A percentile compares a stretch with the other conserved stretches of the same genome.
Evolutionary conservation across 2,797 vertebrate species (phyloP).

Genomic region (Periparus ater): DNA sequence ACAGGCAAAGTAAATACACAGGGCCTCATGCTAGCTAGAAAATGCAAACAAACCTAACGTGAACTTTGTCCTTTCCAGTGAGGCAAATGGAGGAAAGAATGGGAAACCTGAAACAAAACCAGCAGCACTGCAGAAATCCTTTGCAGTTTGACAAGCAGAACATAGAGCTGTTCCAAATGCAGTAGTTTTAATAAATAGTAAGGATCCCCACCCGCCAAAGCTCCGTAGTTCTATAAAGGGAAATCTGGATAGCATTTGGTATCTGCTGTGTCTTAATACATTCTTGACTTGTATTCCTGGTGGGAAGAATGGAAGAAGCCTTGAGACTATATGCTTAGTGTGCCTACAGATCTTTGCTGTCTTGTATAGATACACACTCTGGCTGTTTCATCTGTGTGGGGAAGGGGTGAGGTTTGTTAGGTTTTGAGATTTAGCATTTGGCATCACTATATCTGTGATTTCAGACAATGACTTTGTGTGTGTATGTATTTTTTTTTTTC

Average conservation of each 20-base stretch:
- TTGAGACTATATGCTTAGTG: not conserved
- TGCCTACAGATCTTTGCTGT: not conserved
- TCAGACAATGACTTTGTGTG: constrained; percentile 37
- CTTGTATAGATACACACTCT: not conserved
- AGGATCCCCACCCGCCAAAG: not conserved
- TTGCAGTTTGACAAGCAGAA: constrained; percentile 22
- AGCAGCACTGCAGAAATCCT: not conserved
- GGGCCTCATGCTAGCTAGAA: constrained; percentile 27
- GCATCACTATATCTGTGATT: constrained; percentile 38
- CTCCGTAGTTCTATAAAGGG: not conserved
- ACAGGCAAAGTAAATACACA: constrained; percentile 32
- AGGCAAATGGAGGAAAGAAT: constrained; percentile 33
- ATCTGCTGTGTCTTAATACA: constrained; percentile 40
- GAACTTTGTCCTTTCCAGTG: constrained; percentile 70
- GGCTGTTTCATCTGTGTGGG: not conserved
- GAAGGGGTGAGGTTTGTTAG: not conserved
- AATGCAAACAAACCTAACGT: constrained; percentile 59
- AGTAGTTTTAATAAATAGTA: not conserved
- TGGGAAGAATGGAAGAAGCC: constrained; percentile 28
- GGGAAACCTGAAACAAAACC: constrained; percentile 32
- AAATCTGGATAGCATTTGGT: constrained; percentile 18
- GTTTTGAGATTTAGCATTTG: constrained; percentile 41
- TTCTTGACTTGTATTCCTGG: constrained; percentile 48
- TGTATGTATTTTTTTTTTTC: not conserved
- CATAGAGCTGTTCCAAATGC: not conserved